Evolutionary conservation across 2,113 vertebrate species (phyloP), one percentile per base, ranked within the genome.

Genomic region (Ammodytes dubius): DNA sequence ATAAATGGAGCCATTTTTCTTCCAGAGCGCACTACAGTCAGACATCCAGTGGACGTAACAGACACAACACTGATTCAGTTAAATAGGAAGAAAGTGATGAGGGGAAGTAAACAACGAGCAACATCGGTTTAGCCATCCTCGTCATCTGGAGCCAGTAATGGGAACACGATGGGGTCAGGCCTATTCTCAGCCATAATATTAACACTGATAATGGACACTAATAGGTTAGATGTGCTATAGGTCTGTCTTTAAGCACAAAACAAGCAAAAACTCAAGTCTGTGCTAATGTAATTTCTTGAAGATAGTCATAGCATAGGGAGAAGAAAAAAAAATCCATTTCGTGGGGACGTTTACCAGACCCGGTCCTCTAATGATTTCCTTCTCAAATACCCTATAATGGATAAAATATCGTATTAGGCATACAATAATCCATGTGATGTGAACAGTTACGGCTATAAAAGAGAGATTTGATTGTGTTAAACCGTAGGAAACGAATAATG

Each of bases 381-480:
- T 87, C 91, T 93, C 89, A 78, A 82, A 89, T 93, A 64, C 86
- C 88, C 59, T 50, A 37, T 71, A 84, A 82, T 90, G 71, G 87
- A 85, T 52, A 19, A 27, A 27, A 69, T 88, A 86, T 87, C 57
- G 64, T 68, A 86, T 91, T 83, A 90, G 70, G 47, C 53, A 47
- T 49, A 37, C 52, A 59, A 15, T 50, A 35, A 47, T 69, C 50
- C n/a, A 63, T 54, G 59, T 63, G 43, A 85, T 67, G 56, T 68
- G 59, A 77, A 82, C 49, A 78, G 64, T 64, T 82, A 17, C 17
- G 63, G 42, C 56, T 63, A 81, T 61, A 73, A 13, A 75, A 39
- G 52, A 83, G 46, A 52, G 4, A 63, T 61, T 53, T 73, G 19
- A 86, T 81, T 79, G 67, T 12, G 71, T 87, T 87, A 83, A 27